Evolutionary conservation across 2,888 invertebrate genomes (phyloP).

Genomic region (Cheilosia vulpina): DNA sequence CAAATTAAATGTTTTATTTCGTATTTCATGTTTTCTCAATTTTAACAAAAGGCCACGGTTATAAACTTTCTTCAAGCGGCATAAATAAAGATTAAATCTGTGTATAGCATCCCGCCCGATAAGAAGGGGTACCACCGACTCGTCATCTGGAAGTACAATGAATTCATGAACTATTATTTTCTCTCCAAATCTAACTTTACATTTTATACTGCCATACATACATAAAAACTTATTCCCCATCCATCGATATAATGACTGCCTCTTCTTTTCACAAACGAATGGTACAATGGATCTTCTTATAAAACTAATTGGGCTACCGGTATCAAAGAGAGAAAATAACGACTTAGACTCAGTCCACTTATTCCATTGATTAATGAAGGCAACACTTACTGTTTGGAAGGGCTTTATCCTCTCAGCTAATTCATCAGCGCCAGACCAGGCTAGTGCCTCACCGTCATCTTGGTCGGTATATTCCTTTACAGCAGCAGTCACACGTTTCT

Average conservation of each 20-base stretch:
- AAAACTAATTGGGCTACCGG: constrained; percentile 6
- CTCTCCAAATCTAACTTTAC: too few species aligned
- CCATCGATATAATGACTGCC: neutral
- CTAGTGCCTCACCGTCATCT: neutral
- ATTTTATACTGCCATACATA: neutral
- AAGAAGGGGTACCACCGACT: neutral
- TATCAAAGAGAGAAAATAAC: constrained; percentile 3
- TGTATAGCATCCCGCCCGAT: neutral
- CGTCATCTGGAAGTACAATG: constrained; percentile 10
- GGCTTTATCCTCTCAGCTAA: neutral
- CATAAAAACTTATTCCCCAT: constrained; percentile 2
- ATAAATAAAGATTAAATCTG: too few species aligned
- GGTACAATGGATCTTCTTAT: neutral
- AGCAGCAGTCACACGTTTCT: neutral
- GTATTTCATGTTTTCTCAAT: neutral
- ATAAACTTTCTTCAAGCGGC: too few species aligned
- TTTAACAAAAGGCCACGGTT: neutral
- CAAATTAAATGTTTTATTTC: neutral
- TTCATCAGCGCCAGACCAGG: neutral
- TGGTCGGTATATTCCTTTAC: neutral
- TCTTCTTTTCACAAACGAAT: neutral
- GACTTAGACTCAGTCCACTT: neutral
- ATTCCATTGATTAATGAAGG: neutral
- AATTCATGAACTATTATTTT: neutral
- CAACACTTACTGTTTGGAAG: constrained; percentile 33